These are phyloP conservation scores for Prosopocoilus inquinatus DNA, from an alignment of 2,888 invertebrate species.

Conservation along the genomic window DNA sequence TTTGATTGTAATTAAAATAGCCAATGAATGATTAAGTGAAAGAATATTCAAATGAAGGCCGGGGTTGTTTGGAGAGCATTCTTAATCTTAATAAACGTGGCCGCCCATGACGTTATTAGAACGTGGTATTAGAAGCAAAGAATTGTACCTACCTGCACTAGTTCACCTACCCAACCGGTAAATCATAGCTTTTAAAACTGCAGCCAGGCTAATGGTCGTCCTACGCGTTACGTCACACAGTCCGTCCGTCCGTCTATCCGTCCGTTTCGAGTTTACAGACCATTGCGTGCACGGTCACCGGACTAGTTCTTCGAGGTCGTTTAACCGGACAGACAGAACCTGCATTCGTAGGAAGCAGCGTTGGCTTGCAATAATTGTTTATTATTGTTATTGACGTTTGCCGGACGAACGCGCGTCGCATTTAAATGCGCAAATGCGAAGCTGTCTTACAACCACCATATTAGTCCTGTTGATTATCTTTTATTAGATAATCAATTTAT, in stretches of 20 bases:
- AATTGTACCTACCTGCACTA: constrained; percentile 16
- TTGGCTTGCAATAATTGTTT: constrained; percentile 32
- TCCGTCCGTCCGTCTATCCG: neutral
- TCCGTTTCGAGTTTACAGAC: neutral
- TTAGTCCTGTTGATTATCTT: no score
- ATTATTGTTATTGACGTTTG: constrained; percentile 29
- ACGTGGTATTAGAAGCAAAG: constrained; percentile 23
- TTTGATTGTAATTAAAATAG: no score
- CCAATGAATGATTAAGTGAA: no score
- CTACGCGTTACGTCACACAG: constrained; percentile 23
- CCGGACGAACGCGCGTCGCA: neutral
- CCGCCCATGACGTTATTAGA: constrained; percentile 32
- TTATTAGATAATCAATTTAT: no score
- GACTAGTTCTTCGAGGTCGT: constrained; percentile 33
- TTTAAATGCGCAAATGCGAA: no score
- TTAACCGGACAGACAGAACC: constrained; percentile 28
- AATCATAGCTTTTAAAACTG: constrained; percentile 36
- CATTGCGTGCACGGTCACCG: constrained; percentile 17
- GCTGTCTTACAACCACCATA: no score
- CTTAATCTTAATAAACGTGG: constrained; percentile 18
- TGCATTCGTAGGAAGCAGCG: constrained; percentile 22
- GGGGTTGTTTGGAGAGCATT: neutral
- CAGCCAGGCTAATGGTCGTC: constrained; percentile 36
- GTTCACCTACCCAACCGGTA: constrained; percentile 36
- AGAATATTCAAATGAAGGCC: no score